Conservation (phyloP, 2,113 vertebrate species). For the Chaetodon auriga region DNA sequence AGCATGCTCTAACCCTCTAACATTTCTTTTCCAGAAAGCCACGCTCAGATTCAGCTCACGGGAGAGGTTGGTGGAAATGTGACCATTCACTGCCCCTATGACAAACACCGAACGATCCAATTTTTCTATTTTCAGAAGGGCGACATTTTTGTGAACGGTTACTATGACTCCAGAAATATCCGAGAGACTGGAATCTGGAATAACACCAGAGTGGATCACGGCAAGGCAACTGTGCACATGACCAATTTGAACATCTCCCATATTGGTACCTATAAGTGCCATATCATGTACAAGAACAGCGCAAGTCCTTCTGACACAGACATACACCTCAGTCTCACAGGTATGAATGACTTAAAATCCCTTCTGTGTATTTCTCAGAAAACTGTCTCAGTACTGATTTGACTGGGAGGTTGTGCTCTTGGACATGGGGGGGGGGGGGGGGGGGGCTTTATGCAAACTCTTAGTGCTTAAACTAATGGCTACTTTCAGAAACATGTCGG, state of each 20-base stretch:
- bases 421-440: too few relatives aligned
- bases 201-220: constrained; percentile 16
- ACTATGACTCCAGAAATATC: accelerated
- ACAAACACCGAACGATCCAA: accelerated
- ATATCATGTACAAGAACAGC: accelerated
- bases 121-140: constrained; percentile 43
- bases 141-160: not conserved
- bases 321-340: constrained; percentile 52
- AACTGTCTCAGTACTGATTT: not conserved
- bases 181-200: not conserved
- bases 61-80: constrained; percentile 59
- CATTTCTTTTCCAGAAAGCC: constrained; percentile 32
- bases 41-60: accelerated
- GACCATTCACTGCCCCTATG: constrained; percentile 12
- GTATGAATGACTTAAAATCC: constrained; percentile 41
- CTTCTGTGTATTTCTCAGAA: too few relatives aligned
- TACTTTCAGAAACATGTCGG: not conserved
- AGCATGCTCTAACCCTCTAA: not conserved
- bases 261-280: not conserved
- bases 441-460: not conserved
- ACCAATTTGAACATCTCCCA: constrained; percentile 25
- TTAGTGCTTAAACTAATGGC: not conserved
- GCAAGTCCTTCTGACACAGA: accelerated
- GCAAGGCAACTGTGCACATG: constrained; percentile 9
- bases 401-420: not conserved